phyloP scores from a whole-genome alignment of 2,797 vertebrate genomes.

The Sphenodon punctatus region DNA sequence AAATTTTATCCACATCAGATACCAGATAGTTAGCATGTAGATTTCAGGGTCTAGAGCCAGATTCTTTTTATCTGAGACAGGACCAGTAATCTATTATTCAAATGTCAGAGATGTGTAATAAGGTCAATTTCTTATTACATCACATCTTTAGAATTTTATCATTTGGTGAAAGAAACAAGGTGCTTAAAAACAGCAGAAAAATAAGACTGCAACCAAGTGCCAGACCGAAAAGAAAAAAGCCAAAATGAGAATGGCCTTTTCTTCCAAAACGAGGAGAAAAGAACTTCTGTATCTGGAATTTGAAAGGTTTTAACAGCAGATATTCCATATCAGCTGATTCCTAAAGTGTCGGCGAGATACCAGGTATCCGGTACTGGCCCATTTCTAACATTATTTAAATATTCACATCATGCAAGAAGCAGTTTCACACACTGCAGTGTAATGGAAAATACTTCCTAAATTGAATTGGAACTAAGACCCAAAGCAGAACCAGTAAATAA shows the following conservation, averaged over 20 bases:
- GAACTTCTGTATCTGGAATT: constrained; percentile 52
- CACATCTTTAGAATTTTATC: constrained; percentile 61
- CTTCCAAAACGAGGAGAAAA: constrained; percentile 57
- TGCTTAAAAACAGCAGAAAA: constrained; percentile 68
- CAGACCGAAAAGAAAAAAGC: constrained; percentile 51
- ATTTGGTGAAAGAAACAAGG: constrained; percentile 69
- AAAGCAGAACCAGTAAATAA: constrained; percentile 77
- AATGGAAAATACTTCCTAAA: constrained; percentile 68
- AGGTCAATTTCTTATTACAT: constrained; percentile 68
- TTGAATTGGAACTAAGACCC: constrained; percentile 64
- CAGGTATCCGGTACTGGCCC: constrained; percentile 59
- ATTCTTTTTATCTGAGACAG: constrained; percentile 40
- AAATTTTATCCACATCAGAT: constrained; percentile 44
- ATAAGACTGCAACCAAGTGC: constrained; percentile 62
- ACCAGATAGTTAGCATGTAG: constrained; percentile 45
- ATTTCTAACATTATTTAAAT: constrained; percentile 67
- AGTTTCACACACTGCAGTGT: constrained; percentile 67
- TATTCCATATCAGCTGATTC: constrained; percentile 61
- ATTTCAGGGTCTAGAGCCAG: constrained; percentile 42
- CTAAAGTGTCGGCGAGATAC: constrained; percentile 64
- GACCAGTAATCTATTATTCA: constrained; percentile 49
- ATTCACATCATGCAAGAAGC: constrained; percentile 67
- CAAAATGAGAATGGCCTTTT: constrained; percentile 47
- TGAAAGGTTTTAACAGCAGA: constrained; percentile 59
- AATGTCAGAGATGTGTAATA: constrained; percentile 65